These are phyloP conservation scores for Calliphora vomitoria DNA, from an alignment of 2,888 invertebrate genomes.

Conservation along the genomic window DNA sequence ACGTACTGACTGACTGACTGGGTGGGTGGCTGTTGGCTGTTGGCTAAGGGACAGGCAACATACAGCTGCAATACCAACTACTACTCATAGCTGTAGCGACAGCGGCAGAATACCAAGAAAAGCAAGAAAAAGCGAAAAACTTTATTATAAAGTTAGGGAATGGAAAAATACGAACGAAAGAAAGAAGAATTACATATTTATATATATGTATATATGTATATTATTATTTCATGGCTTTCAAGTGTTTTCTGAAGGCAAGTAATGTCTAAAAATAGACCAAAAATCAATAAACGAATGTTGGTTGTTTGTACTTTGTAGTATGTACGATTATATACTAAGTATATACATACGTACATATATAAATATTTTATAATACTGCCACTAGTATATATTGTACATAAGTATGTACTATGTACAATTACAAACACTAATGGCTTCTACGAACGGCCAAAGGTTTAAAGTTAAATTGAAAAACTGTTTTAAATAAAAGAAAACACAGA, in stretches of 20 bases:
- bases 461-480: too few relatives aligned
- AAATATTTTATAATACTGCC: slow-evolving; percentile 24
- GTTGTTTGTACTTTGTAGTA: slow-evolving; percentile 75
- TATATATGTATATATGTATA: slow-evolving; percentile 20
- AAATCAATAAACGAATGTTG: slow-evolving; percentile 82
- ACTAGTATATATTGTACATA: slow-evolving; percentile 7
- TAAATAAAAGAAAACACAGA: too few relatives aligned
- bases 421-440: neutral
- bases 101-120: slow-evolving; percentile 45
- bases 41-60: slow-evolving; percentile 19
- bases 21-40: slow-evolving; percentile 49
- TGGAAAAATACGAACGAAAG: slow-evolving; percentile 62
- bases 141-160: slow-evolving; percentile 66
- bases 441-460: neutral
- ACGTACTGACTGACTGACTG: slow-evolving; percentile 20
- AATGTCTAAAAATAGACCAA: slow-evolving; percentile 82
- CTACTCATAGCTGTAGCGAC: neutral
- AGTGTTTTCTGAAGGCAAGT: slow-evolving; percentile 77
- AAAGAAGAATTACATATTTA: slow-evolving; percentile 38
- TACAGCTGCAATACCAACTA: neutral
- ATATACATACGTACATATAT: neutral
- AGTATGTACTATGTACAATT: neutral
- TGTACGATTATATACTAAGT: slow-evolving; percentile 35
- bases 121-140: slow-evolving; percentile 28
- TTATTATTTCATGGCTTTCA: slow-evolving; percentile 75